phyloP scores from a whole-genome alignment of 2,113 vertebrate genomes.

The Egretta garzetta region DNA sequence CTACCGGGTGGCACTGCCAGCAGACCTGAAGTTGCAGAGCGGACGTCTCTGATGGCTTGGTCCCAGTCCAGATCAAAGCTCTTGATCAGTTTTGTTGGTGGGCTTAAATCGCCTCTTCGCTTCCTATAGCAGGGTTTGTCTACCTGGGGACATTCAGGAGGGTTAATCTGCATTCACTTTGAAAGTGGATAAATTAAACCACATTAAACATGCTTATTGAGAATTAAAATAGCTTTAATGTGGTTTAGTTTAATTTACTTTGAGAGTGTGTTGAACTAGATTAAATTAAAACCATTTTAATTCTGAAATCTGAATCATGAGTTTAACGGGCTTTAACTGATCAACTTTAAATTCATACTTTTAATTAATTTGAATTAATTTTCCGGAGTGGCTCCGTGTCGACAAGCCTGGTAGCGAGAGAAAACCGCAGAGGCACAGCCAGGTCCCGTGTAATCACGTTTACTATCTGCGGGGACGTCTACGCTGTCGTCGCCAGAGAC shows the following conservation, averaged over 20 bases:
- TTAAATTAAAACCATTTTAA: constrained; percentile 18
- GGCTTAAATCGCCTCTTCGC: neutral
- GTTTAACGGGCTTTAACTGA: neutral
- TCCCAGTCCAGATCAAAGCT: neutral
- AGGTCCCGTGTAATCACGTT: neutral
- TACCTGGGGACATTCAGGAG: constrained; percentile 1
- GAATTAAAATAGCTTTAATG: constrained; percentile 23
- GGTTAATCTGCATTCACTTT: neutral
- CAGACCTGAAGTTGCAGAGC: neutral
- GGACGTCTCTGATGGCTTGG: neutral
- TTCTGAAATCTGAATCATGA: neutral
- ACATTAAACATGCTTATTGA: constrained; percentile 12
- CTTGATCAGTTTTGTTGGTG: neutral
- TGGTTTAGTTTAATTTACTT: constrained; percentile 6
- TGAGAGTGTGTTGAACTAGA: neutral
- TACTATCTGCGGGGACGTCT: neutral
- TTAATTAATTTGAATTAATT: constrained; percentile 1
- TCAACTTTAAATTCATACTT: neutral
- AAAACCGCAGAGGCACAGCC: neutral
- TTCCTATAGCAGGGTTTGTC: neutral
- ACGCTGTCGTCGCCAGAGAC: rapidly evolving
- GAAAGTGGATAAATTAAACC: constrained; percentile 30
- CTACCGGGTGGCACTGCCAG: neutral
- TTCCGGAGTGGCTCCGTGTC: neutral
- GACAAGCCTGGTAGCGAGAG: neutral